These are phyloP conservation scores for Tapirus terrestris DNA, from an alignment of 2,113 vertebrate species.

Conservation along the genomic window DNA sequence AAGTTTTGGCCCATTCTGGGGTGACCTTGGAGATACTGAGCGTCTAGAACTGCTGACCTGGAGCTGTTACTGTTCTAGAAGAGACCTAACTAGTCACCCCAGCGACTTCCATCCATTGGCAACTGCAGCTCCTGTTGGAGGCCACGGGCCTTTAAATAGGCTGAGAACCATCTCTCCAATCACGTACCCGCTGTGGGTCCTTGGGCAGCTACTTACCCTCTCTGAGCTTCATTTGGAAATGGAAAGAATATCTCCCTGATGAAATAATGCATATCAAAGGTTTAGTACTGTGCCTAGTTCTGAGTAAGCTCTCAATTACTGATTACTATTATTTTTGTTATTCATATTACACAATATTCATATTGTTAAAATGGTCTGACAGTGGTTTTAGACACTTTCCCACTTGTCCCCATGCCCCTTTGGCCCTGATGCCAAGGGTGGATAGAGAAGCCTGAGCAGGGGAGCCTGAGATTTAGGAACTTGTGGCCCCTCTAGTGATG, in stretches of 20 bases:
- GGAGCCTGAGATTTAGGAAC: neutral
- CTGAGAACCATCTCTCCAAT: neutral
- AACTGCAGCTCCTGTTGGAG: neutral
- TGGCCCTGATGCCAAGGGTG: neutral
- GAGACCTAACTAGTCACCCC: neutral
- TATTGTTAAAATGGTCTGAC: neutral
- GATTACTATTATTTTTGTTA: neutral
- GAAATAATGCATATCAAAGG: neutral
- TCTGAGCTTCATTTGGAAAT: slow-evolving; percentile 17
- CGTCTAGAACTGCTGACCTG: neutral
- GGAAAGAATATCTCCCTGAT: neutral
- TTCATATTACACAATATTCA: neutral
- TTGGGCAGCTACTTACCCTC: neutral
- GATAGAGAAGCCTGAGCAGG: neutral
- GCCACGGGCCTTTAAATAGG: neutral
- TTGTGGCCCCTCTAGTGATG: neutral
- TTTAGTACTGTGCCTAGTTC: neutral
- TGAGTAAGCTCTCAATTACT: neutral
- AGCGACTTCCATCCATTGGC: neutral
- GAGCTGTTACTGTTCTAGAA: neutral
- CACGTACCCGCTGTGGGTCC: neutral
- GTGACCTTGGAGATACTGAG: neutral
- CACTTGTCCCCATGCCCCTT: neutral
- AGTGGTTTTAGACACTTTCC: neutral
- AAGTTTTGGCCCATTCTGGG: neutral